Percentiles rank a stretch among this genome's conserved stretches.
Evolutionary conservation across 2,113 vertebrate genomes (phyloP).

Genomic region (Gymnarchus niloticus): DNA sequence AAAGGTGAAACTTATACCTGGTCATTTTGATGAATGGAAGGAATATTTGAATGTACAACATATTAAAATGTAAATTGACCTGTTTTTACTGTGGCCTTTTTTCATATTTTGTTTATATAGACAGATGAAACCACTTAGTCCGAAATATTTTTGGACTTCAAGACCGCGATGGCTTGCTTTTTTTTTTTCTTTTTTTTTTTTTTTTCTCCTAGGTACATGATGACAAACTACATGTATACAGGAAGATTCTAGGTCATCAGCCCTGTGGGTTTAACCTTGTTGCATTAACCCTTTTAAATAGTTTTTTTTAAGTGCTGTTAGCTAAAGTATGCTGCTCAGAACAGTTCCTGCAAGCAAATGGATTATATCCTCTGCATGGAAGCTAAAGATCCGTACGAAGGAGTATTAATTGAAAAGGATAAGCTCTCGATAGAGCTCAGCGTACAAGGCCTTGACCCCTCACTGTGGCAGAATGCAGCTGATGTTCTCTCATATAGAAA

Average conservation of each 20-base stretch:
- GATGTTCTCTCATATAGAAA: background rate
- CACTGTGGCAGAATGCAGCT: background rate
- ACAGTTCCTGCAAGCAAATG: background rate
- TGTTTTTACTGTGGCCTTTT: too few relatives aligned
- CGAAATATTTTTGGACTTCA: too few relatives aligned
- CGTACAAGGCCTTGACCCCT: background rate
- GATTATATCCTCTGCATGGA: background rate
- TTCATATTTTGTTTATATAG: too few relatives aligned
- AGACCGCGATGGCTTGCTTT: too few relatives aligned
- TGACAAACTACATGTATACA: background rate
- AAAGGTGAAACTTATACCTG: background rate
- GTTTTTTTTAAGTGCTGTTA: too few relatives aligned
- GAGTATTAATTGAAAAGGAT: background rate
- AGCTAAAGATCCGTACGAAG: background rate
- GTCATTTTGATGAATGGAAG: too few relatives aligned
- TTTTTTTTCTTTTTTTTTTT: too few relatives aligned
- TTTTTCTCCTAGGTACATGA: too few relatives aligned
- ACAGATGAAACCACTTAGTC: too few relatives aligned
- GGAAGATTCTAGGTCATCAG: background rate
- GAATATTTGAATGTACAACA: background rate
- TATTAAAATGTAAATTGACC: too few relatives aligned
- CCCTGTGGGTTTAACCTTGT: background rate
- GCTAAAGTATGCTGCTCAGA: background rate
- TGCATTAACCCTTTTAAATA: background rate
- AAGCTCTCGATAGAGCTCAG: background rate